These are phyloP conservation scores for Motacilla tschutschensis DNA, from an alignment of 2,113 vertebrate genomes.

Conservation along the genomic window DNA sequence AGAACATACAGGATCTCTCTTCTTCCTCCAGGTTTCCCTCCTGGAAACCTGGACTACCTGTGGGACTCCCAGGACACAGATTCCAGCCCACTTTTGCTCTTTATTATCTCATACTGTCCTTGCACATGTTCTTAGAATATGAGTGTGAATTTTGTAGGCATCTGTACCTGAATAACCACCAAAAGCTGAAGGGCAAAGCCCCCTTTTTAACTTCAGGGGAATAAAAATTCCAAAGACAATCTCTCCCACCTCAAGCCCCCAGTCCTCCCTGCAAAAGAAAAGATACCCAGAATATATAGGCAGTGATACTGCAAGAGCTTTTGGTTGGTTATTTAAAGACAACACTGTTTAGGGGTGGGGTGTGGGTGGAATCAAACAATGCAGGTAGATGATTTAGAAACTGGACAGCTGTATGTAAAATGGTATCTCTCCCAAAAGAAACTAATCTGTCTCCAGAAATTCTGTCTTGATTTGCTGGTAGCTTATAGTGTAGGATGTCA, in stretches of 20 bases:
- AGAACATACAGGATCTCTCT: not conserved
- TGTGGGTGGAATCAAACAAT: not conserved
- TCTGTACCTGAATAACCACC: not conserved
- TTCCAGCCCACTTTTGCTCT: not conserved
- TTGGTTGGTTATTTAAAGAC: not conserved
- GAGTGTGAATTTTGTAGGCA: not conserved
- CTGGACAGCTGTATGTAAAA: not conserved
- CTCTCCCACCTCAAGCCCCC: fast-evolving
- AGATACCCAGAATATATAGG: not conserved
- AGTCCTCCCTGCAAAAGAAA: not conserved
- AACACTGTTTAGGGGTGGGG: fast-evolving
- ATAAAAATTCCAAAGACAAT: not conserved
- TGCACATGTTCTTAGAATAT: not conserved
- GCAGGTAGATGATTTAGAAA: not conserved
- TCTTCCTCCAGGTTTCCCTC: not conserved
- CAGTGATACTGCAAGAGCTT: not conserved
- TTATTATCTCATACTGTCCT: not conserved
- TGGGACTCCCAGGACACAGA: not conserved
- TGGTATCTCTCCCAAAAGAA: not conserved
- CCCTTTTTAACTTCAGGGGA: not conserved
- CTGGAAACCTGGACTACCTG: not conserved
- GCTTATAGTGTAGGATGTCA: not conserved
- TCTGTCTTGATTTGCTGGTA: not conserved
- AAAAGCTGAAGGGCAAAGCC: not conserved
- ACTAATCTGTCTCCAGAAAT: not conserved